These are phyloP conservation scores for Porites rus DNA, from an alignment of 92 coral and sea anemone genomes.

Conservation along the genomic window DNA sequence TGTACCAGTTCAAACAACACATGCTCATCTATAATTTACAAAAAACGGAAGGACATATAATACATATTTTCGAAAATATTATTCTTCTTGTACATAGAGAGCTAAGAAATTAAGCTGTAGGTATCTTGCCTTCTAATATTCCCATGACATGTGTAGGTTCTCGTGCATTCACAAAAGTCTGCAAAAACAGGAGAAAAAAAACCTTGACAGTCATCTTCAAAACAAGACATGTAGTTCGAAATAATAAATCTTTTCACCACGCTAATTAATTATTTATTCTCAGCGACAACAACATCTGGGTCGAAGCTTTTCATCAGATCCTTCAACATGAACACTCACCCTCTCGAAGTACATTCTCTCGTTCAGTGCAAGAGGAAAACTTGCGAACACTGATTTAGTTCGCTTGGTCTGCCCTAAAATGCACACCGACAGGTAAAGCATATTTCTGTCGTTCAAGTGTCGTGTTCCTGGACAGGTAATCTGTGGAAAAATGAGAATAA, in stretches of 20 bases:
- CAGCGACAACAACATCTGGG: slow-evolving; percentile 15
- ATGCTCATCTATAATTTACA: slow-evolving; percentile 75
- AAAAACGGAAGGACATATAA: background rate
- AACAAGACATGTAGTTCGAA: background rate
- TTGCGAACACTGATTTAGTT: slow-evolving; percentile 96
- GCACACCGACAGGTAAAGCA: slow-evolving; percentile 84
- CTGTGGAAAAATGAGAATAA: slow-evolving; percentile 53
- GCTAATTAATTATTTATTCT: slow-evolving; percentile 19
- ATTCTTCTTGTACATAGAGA: no score
- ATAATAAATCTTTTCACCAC: slow-evolving; percentile 1
- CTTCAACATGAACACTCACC: slow-evolving; percentile 45
- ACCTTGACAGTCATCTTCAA: background rate
- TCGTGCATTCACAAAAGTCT: slow-evolving; percentile 86
- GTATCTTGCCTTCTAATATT: slow-evolving; percentile 85
- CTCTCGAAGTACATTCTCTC: slow-evolving; percentile 89
- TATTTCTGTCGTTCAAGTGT: slow-evolving; percentile 93
- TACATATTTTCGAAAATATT: no score
- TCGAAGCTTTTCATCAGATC: background rate
- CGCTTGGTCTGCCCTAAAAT: slow-evolving; percentile 85
- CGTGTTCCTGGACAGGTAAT: slow-evolving; percentile 97
- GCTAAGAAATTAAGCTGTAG: background rate
- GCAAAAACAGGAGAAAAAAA: background rate
- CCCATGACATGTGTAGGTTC: slow-evolving; percentile 95
- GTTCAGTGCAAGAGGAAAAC: slow-evolving; percentile 92
- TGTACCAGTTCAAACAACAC: slow-evolving; percentile 89